These are phyloP conservation scores for Choloepus hoffmanni DNA, from an alignment of 2,113 vertebrate genomes.

Conservation along the genomic window DNA sequence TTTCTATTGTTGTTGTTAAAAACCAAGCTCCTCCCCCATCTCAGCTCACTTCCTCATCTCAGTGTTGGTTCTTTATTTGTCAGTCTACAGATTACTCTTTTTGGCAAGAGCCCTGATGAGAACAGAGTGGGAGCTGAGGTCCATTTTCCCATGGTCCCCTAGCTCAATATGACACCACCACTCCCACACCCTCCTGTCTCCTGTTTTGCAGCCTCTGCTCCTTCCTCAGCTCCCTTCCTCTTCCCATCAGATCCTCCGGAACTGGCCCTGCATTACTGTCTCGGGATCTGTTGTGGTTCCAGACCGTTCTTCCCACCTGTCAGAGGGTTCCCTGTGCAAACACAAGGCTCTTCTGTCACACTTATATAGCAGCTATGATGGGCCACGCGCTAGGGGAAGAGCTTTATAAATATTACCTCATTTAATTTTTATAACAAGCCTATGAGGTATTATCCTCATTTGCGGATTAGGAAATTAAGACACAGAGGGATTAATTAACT, in stretches of 20 bases:
- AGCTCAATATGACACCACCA: not conserved
- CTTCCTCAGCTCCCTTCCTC: not conserved
- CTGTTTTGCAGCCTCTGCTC: not conserved
- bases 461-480: not conserved
- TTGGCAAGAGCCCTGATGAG: not conserved
- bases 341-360: not conserved
- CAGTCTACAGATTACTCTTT: not conserved
- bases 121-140: not conserved
- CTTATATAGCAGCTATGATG: not conserved
- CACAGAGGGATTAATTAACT: not conserved
- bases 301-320: not conserved
- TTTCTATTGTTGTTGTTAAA: not conserved
- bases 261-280: not conserved
- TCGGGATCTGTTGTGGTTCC: not conserved
- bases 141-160: not conserved
- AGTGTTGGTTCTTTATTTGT: not conserved
- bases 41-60: not conserved
- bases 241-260: not conserved
- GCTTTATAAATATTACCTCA: not conserved
- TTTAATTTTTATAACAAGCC: not conserved
- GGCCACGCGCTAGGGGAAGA: not conserved
- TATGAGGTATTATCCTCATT: not conserved
- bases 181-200: not conserved
- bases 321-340: not conserved
- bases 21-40: not conserved